Evolutionary conservation across 1,140 invertebrate genomes (phyloP).

Genomic region (Sycophila sp.): DNA sequence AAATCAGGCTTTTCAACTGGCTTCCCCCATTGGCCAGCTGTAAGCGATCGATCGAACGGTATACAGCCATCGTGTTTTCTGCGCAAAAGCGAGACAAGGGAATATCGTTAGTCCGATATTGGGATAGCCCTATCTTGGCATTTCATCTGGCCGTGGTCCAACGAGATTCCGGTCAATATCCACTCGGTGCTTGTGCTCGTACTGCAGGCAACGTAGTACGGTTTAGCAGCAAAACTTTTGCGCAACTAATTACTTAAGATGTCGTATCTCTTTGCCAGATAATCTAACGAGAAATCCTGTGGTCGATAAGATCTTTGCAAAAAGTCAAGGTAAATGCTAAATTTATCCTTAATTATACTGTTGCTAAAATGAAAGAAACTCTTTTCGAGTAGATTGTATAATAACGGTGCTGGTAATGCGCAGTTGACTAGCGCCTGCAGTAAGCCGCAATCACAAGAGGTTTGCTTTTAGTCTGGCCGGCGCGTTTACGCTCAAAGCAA

Average conservation of each 20-base stretch:
- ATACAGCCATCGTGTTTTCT: constrained; percentile 17
- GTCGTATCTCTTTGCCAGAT: no score
- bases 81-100: constrained; percentile 34
- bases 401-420: no score
- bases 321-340: neutral
- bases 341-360: neutral
- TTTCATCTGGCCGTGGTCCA: constrained; percentile 51
- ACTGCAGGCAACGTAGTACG: constrained; percentile 17
- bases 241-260: constrained; percentile 27
- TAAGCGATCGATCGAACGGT: neutral
- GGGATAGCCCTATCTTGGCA: constrained; percentile 41
- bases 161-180: constrained; percentile 48
- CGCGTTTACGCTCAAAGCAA: no score
- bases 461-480: no score
- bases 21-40: no score
- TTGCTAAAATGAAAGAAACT: neutral
- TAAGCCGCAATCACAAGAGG: neutral
- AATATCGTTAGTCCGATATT: constrained; percentile 42
- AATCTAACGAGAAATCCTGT: no score
- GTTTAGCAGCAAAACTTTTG: neutral
- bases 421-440: no score
- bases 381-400: neutral
- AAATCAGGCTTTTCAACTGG: no score
- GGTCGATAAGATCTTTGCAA: neutral
- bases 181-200: constrained; percentile 29